A percentile compares a stretch with the other conserved stretches of the same genome.
These are phyloP conservation scores for Buphagus erythrorhynchus DNA, from an alignment of 2,797 vertebrate species.

Conservation along the genomic window DNA sequence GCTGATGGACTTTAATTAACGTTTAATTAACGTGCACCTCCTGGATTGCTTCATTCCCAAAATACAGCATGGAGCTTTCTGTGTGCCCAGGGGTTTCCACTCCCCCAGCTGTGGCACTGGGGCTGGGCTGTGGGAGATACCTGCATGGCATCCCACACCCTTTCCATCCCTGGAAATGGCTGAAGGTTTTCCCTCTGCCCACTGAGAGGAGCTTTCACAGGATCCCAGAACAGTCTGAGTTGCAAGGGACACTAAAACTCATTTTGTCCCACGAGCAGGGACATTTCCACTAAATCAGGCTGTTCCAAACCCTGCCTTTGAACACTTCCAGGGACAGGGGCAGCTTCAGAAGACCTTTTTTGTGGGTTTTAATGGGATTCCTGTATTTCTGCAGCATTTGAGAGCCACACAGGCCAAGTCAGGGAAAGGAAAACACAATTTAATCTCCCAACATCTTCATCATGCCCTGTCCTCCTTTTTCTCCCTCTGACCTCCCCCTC, in stretches of 20 bases:
- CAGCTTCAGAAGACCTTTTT: not conserved
- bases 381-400: not conserved
- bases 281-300: not conserved
- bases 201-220: fast-evolving
- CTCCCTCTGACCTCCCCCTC: not conserved
- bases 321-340: not conserved
- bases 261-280: not conserved
- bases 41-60: not conserved
- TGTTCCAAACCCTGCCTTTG: not conserved
- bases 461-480: not conserved
- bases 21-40: not conserved
- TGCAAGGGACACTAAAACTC: not conserved
- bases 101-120: not conserved
- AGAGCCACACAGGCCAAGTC: not conserved
- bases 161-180: not conserved
- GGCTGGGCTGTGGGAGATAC: not conserved
- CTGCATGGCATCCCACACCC: not conserved
- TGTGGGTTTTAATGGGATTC: not conserved
- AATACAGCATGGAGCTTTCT: not conserved
- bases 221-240: not conserved
- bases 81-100: not conserved
- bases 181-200: not conserved
- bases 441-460: fast-evolving
- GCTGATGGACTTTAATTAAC: not conserved
- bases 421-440: not conserved